Evolutionary conservation across 2,113 vertebrate species (phyloP).

Genomic region (Lampris incognitus): DNA sequence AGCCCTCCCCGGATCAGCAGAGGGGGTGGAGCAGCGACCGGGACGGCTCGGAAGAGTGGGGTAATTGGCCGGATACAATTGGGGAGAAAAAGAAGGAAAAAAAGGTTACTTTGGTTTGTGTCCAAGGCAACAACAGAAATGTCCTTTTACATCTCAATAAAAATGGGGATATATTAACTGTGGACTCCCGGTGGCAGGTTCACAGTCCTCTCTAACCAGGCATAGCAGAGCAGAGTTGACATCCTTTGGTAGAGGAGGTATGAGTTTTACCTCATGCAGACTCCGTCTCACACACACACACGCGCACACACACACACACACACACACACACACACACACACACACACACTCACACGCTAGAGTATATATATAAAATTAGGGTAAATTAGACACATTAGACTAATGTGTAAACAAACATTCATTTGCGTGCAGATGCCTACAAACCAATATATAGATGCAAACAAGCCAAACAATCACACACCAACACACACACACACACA

Average conservation of each 20-base stretch:
- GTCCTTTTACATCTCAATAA: slow-evolving; percentile 66
- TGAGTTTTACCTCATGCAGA: slow-evolving; percentile 15
- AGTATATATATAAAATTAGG: too few species aligned
- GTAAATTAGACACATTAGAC: too few species aligned
- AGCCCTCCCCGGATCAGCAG: too few species aligned
- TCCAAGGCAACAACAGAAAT: slow-evolving; percentile 62
- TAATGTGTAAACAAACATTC: background rate
- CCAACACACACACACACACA: background rate
- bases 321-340: background rate
- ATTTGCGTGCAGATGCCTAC: background rate
- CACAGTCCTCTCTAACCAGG: slow-evolving; percentile 51
- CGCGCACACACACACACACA: background rate
- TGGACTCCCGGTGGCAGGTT: slow-evolving; percentile 51
- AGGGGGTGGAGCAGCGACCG: too few species aligned
- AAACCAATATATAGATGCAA: background rate
- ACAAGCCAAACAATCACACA: background rate
- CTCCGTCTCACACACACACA: background rate
- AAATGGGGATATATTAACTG: slow-evolving; percentile 65
- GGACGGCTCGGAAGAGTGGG: too few species aligned
- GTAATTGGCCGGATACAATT: too few species aligned
- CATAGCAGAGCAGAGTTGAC: slow-evolving; percentile 43
- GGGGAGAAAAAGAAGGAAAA: background rate
- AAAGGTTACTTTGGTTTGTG: slow-evolving; percentile 67
- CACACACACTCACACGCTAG: background rate
- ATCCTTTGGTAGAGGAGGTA: slow-evolving; percentile 45